Base-by-base conservation (phyloP, 2,113 vertebrate genomes). In the Montifringilla adamsi region DNA sequence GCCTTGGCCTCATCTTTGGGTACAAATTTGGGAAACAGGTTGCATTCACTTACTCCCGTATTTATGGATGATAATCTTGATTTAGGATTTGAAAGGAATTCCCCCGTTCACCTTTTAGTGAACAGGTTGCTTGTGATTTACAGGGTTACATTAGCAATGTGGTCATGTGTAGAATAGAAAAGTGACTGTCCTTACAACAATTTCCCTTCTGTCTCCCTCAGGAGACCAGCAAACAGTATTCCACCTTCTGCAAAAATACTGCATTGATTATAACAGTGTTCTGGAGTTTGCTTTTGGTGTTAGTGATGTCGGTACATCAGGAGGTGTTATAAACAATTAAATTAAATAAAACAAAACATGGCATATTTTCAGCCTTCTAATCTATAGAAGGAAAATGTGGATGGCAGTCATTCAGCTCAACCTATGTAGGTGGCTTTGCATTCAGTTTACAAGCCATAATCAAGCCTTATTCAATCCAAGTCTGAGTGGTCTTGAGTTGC, bases 401-500 rank as follows among this genome's bases (percentile, higher is more conserved):
- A 60, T 79, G 69, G 53, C 81, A 87, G 9, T 66, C 13, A 26
- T 70, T 85, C 43, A 18, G 44, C 41, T 85, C 37, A 82, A 72
- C 39, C 73, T 92, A 6, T 13, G 46, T 87, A 87, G 68, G 74
- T 96, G 66, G n/a, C 17, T 94, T 96, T 94, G 56, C 53, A 26
- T 76, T 72, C 52, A 46, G 18, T 87, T 87, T 87, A 53, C 43
- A 70, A 87, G 52, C 52, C 9, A 4, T 84, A 39, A 70, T 95
- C 31, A 70, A 79, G 35, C 50, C 39, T 83, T 69, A 55, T 78
- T 79, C 91, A 95, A 3, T 46, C 86, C 43, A 59, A 84, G 41
- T 59, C n/a, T 90, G 74, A 95, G 59, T 92, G 58, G 72, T 91
- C 59, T 68, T 55, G 35, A 84, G 75, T 89, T 95, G 63, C 79